Percentiles rank a stretch among this genome's conserved stretches.
These are phyloP conservation scores for Camelus dromedarius DNA, from an alignment of 2,113 vertebrate species.

Conservation along the genomic window DNA sequence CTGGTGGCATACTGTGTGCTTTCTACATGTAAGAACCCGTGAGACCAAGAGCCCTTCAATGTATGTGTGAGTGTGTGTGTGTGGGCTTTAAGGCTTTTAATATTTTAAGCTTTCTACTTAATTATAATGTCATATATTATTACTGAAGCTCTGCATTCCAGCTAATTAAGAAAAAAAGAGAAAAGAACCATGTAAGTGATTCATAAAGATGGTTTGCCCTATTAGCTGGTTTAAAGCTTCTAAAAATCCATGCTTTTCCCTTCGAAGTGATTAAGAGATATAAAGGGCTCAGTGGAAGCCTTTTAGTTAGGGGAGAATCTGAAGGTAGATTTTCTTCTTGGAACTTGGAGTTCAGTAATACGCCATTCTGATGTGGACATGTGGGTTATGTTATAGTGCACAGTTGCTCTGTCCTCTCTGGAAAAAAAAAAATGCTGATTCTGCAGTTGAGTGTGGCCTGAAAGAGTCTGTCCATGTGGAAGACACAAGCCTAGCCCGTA, in stretches of 20 bases:
- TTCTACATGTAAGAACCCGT: neutral
- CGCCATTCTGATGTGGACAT: neutral
- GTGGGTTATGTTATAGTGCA: neutral
- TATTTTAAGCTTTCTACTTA: neutral
- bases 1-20: rapidly evolving
- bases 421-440: constrained; percentile 57
- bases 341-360: neutral
- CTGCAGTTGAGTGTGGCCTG: constrained; percentile 68
- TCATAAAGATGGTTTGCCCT: neutral
- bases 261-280: neutral
- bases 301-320: neutral
- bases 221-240: neutral
- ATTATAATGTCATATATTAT: neutral
- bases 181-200: neutral
- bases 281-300: neutral
- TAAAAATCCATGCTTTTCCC: neutral
- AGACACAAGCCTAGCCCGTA: constrained; percentile 37
- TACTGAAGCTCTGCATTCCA: neutral
- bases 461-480: constrained; percentile 64
- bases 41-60: neutral
- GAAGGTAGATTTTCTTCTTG: neutral
- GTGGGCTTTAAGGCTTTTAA: neutral
- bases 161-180: neutral
- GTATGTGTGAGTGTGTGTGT: neutral
- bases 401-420: neutral